Conservation (phyloP, 2,888 invertebrate genomes). For the Pomacea canaliculata region DNA sequence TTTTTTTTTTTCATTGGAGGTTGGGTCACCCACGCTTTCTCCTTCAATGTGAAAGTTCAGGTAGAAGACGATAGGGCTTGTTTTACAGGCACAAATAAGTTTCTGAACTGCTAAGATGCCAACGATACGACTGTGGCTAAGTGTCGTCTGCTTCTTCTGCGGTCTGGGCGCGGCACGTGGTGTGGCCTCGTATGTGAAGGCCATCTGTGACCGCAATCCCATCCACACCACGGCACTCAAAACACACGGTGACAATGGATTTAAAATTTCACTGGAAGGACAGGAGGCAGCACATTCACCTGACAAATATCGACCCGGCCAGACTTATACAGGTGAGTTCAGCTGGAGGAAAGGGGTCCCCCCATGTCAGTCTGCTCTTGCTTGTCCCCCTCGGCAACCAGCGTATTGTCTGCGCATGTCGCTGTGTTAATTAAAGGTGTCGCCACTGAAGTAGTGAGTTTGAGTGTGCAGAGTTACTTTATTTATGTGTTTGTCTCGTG, state of each 20-base stretch:
- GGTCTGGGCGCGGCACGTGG: slow-evolving; percentile 6
- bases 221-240: slow-evolving; percentile 34
- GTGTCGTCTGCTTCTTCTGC: slow-evolving; percentile 19
- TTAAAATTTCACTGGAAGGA: slow-evolving; percentile 33
- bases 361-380: background rate
- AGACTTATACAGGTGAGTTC: slow-evolving; percentile 33
- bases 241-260: slow-evolving; percentile 32
- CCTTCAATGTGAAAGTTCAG: slow-evolving; percentile 6
- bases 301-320: slow-evolving; percentile 32
- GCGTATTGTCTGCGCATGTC: too few species aligned
- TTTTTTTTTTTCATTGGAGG: too few species aligned
- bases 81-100: too few species aligned
- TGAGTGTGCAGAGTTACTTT: too few species aligned
- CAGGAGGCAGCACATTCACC: slow-evolving; percentile 2
- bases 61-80: background rate
- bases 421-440: too few species aligned
- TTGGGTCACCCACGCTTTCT: too few species aligned
- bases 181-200: slow-evolving; percentile 31
- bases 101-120: slow-evolving; percentile 4
- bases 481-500: too few species aligned
- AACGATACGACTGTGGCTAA: slow-evolving; percentile 5
- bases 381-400: too few species aligned
- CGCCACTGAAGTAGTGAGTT: too few species aligned
- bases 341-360: background rate
- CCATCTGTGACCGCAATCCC: slow-evolving; percentile 34